A percentile compares a stretch with the other conserved stretches of the same genome.
Evolutionary conservation across 2,888 invertebrate genomes (phyloP).

Genomic region (Diadromus collaris): DNA sequence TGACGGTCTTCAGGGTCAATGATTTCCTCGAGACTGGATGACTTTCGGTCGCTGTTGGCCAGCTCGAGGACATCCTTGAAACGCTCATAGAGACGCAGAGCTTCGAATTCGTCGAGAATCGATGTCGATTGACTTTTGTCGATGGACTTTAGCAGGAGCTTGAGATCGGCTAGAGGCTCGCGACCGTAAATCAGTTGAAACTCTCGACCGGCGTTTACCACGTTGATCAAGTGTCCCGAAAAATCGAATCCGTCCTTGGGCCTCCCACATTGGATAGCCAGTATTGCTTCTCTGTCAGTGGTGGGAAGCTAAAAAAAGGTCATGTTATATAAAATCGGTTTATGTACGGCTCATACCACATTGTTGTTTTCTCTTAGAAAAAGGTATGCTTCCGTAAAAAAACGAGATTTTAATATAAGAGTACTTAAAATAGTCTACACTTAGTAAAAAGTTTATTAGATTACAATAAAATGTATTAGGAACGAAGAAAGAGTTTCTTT

Average conservation of each 20-base stretch:
- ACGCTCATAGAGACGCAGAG: constrained; percentile 21
- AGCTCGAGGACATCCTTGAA: constrained; percentile 21
- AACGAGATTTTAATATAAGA: too few relatives aligned
- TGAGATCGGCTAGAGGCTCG: constrained; percentile 37
- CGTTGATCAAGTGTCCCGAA: constrained; percentile 42
- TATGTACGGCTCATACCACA: not conserved
- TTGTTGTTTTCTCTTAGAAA: not conserved
- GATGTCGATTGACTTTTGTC: constrained; percentile 27
- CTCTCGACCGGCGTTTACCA: constrained; percentile 31
- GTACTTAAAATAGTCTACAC: too few relatives aligned
- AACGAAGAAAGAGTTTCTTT: too few relatives aligned
- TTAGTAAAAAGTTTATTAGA: too few relatives aligned
- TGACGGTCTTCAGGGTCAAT: not conserved
- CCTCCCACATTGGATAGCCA: not conserved
- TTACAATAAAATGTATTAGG: not conserved
- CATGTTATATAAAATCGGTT: not conserved
- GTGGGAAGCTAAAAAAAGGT: not conserved
- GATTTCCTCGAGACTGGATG: not conserved
- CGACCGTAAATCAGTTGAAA: constrained; percentile 52
- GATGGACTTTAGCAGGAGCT: constrained; percentile 38
- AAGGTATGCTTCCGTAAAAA: too few relatives aligned
- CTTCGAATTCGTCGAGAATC: constrained; percentile 27
- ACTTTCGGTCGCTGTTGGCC: not conserved
- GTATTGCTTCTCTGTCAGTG: not conserved
- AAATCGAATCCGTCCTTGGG: not conserved